These are phyloP conservation scores for Aegithalos caudatus DNA, from an alignment of 2,113 vertebrate species.

Conservation along the genomic window DNA sequence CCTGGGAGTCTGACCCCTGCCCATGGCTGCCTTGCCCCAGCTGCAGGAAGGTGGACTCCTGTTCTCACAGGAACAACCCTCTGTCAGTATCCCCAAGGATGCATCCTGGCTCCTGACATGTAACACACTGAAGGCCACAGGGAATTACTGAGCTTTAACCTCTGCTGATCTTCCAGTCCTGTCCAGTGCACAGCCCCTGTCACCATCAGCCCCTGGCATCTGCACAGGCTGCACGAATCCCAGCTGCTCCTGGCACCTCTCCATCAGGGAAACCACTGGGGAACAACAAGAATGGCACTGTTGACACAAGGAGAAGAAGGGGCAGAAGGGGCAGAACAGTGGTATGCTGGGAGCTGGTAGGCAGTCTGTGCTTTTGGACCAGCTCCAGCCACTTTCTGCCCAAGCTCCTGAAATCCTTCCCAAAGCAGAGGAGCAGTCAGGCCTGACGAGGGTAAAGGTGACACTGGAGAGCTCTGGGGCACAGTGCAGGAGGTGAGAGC, in stretches of 20 bases:
- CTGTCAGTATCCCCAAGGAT: not conserved
- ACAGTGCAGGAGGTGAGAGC: rapidly evolving
- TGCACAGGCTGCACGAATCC: not conserved
- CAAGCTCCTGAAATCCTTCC: not conserved
- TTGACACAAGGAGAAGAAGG: not conserved
- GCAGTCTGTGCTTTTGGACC: not conserved
- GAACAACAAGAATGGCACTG: not conserved
- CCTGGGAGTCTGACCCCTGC: not conserved
- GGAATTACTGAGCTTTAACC: not conserved
- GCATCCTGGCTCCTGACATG: not conserved
- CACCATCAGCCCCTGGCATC: not conserved
- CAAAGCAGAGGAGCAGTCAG: not conserved
- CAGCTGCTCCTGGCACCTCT: not conserved
- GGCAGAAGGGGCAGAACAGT: not conserved
- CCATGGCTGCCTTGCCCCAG: not conserved
- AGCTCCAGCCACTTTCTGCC: not conserved
- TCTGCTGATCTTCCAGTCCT: not conserved
- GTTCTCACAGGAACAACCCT: not conserved
- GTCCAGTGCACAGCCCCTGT: not conserved
- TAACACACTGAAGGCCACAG: not conserved
- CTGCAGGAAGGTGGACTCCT: not conserved
- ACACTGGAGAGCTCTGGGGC: not conserved
- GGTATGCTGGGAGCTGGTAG: not conserved
- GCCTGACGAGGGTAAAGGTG: not conserved
- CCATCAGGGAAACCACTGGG: not conserved